Evolutionary conservation across 2,888 invertebrate genomes (phyloP), one percentile per base, ranked within the genome.

Genomic region (Eupelmus urozonus): DNA sequence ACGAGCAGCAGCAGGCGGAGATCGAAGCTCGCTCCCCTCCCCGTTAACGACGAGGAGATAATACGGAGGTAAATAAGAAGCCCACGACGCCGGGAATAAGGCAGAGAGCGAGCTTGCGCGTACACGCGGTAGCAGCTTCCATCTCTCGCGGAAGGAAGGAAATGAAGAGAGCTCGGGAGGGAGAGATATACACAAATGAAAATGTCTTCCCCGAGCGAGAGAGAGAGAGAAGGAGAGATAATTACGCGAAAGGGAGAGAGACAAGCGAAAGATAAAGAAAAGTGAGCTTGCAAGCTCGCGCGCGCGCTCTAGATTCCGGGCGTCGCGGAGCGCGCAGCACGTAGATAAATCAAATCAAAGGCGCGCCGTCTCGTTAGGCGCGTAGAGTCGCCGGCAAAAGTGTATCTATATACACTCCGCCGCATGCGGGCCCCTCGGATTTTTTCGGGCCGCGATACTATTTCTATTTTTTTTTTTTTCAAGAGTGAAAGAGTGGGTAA

Each of bases 291-390:
- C n/a, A 23, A 51, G 27, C 25, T 20, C 27, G 23, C 51, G 79
- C 70, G 82, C 79, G 29, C 29, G 20, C n/a, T n/a, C n/a, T n/a
- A n/a, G n/a, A n/a, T n/a, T n/a, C n/a, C n/a, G n/a, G n/a, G n/a
- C n/a, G n/a, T n/a, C n/a, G n/a, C n/a, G n/a, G n/a, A n/a, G 57
- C 0, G 18, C 5, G 45, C n/a, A 4, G 63, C 20, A 9, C 9
- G 7, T 23, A 82, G 83, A 85, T 84, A 85, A 87, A 85, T 86
- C 85, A 84, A 87, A 87, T 86, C 84, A 84, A 67, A 60, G n/a
- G 67, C 49, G 62, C 40, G 53, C 81, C 82, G 82, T 85, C 85
- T 85, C 83, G 83, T 85, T 86, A 83, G 84, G 81, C 82, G 82
- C 45, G 34, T 34, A 34, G 9, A 34, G 34, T 34, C 34, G 3